Evolutionary conservation across 92 coral and sea anemone species (phyloP).

Genomic region (Porites lobata): DNA sequence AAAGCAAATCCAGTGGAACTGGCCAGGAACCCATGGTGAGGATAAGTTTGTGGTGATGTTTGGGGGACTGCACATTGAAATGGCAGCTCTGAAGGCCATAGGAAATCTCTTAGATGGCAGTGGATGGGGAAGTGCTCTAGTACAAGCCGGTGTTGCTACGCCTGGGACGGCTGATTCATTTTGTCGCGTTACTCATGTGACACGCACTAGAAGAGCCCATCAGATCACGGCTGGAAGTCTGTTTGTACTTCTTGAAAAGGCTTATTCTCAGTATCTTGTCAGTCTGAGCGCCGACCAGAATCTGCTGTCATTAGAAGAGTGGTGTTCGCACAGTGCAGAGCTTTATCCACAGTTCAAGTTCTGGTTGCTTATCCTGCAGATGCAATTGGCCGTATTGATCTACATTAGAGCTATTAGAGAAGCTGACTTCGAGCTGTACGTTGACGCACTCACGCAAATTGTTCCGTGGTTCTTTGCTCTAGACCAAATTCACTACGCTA

Average conservation of each 20-base stretch:
- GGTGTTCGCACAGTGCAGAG: constrained; percentile 53
- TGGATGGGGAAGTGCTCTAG: constrained; percentile 57
- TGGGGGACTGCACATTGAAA: constrained; percentile 76
- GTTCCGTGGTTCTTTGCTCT: constrained; percentile 37
- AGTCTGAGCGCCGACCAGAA: constrained; percentile 13
- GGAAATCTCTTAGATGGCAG: constrained; percentile 71
- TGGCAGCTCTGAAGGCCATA: constrained; percentile 57
- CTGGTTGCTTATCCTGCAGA: constrained; percentile 64
- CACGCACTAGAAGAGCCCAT: constrained; percentile 73
- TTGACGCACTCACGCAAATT: constrained; percentile 51
- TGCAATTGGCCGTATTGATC: constrained; percentile 31
- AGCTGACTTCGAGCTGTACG: constrained; percentile 57
- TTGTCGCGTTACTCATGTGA: constrained; percentile 52
- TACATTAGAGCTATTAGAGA: constrained; percentile 63
- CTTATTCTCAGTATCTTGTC: constrained; percentile 55
- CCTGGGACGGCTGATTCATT: constrained; percentile 78
- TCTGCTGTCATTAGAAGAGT: constrained; percentile 56
- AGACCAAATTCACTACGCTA: neutral
- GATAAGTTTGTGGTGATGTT: constrained; percentile 71
- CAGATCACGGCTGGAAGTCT: constrained; percentile 75
- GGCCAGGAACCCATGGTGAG: constrained; percentile 51
- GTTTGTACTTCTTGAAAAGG: constrained; percentile 55
- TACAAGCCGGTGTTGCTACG: constrained; percentile 56
- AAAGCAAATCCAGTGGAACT: constrained; percentile 77
- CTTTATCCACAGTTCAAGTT: constrained; percentile 70